Base-by-base conservation (phyloP, 2,888 invertebrate species). In the Pemphredon lugubris region DNA sequence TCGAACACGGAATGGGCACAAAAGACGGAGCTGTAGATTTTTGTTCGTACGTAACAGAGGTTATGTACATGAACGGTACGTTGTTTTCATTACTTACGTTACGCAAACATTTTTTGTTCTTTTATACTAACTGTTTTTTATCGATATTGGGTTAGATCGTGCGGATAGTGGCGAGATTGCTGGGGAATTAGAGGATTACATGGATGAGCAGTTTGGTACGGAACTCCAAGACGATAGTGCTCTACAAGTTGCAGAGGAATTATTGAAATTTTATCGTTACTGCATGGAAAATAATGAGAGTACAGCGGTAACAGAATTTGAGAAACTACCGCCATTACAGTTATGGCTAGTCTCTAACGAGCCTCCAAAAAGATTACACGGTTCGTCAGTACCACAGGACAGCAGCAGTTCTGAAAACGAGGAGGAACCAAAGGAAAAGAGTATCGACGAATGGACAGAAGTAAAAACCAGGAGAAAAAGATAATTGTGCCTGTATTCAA, bases 1-100 rank as follows among this genome's bases (percentile, higher is more conserved):
- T 88, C 0, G 89, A 89, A 71, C 82, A 87, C 77, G 87, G 86
- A 2, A 88, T 87, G 85, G 88, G 88, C 47, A 18, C 83, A 0
- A 82, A 75, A 42, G 84, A 84, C 16, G 76, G 75, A n/a, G 86
- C 86, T 2, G 54, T 75, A 18, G 70, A 82, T 2, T 88, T 89
- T 70, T 83, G 83, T 53, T 68, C 80, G 2, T 87, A 85, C 16
- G 75, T 86, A 9, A 81, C 83, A 2, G 85, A 88, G 60, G 55
- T 86, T 11, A 70, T 89, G 26, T 83, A 63, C 44, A 84, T 86
- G 77, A 89, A 89, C 51, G 88, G 88, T 88, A 65, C 7, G 71
- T 65, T 44, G n/a, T 30, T 11, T 18, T 44, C 47, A 32, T 20
- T 14, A 9, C 13, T 47, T 47, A 1, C 9, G 9, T 3, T 4